phyloP scores from a whole-genome alignment of 2,113 vertebrate genomes.

The Saguinus imperator region DNA sequence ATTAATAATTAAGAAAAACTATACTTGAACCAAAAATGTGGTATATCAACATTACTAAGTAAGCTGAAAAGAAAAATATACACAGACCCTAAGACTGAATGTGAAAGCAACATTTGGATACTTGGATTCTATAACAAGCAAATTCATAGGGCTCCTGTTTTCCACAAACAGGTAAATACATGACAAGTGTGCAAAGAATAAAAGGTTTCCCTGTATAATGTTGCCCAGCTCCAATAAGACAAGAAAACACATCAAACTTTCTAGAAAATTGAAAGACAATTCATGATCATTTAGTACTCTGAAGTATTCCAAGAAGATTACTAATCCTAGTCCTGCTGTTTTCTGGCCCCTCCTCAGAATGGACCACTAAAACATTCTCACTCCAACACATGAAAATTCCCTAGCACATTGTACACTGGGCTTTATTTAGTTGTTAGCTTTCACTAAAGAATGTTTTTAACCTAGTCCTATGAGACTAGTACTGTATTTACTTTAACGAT shows the following conservation, averaged over 20 bases:
- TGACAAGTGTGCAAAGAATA: background rate
- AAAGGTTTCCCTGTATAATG: background rate
- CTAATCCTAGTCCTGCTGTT: background rate
- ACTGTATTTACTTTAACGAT: background rate
- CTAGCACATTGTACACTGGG: background rate
- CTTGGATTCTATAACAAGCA: background rate
- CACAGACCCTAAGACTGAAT: background rate
- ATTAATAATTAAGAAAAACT: conserved; percentile 37
- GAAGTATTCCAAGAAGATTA: background rate
- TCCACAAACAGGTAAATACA: background rate
- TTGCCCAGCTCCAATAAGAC: background rate
- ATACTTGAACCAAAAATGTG: background rate
- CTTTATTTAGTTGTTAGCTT: conserved; percentile 18
- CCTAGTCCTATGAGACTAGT: background rate
- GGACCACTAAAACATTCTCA: background rate
- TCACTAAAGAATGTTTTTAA: background rate
- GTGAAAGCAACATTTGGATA: background rate
- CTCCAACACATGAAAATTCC: background rate
- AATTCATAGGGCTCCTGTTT: background rate
- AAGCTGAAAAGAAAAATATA: background rate
- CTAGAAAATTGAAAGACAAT: background rate
- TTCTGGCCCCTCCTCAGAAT: background rate
- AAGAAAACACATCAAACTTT: background rate
- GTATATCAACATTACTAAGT: background rate
- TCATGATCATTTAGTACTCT: background rate